A percentile compares a stretch with the other conserved stretches of the same genome.
Evolutionary conservation across 2,113 vertebrate genomes (phyloP).

Genomic region (Psilopogon haemacephalus): DNA sequence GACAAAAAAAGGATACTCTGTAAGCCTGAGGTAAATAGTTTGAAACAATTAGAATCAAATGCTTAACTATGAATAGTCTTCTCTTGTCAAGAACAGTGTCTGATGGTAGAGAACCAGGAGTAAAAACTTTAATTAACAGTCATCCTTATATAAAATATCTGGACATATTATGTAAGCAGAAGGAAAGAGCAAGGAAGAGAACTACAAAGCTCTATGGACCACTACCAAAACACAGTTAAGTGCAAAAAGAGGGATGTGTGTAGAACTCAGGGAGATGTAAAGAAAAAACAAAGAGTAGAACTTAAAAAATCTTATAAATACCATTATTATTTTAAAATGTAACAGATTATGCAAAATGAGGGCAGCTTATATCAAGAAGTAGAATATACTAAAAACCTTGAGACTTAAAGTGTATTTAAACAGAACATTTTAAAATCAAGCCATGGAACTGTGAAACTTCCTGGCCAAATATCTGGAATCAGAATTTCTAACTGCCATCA

Average conservation of each 20-base stretch:
- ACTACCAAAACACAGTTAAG: background rate
- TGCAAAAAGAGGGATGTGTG: background rate
- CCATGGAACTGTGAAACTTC: background rate
- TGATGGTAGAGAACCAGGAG: background rate
- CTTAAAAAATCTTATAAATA: background rate
- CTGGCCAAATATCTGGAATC: background rate
- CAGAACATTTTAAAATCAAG: background rate
- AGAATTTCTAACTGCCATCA: background rate
- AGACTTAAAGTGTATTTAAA: background rate
- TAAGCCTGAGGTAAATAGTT: background rate
- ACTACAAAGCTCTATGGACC: background rate
- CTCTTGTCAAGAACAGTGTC: background rate
- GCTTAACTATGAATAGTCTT: background rate
- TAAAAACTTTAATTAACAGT: conserved; percentile 25
- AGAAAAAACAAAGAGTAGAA: background rate
- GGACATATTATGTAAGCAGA: background rate
- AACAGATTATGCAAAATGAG: background rate
- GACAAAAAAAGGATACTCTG: background rate
- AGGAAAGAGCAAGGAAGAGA: background rate
- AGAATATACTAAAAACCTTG: background rate
- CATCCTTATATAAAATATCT: conserved; percentile 28
- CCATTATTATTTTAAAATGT: background rate
- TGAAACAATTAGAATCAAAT: background rate
- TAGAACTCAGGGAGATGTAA: background rate
- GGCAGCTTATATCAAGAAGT: background rate